phyloP scores from a whole-genome alignment of 1,140 invertebrate genomes.

The Lucilia cuprina region DNA sequence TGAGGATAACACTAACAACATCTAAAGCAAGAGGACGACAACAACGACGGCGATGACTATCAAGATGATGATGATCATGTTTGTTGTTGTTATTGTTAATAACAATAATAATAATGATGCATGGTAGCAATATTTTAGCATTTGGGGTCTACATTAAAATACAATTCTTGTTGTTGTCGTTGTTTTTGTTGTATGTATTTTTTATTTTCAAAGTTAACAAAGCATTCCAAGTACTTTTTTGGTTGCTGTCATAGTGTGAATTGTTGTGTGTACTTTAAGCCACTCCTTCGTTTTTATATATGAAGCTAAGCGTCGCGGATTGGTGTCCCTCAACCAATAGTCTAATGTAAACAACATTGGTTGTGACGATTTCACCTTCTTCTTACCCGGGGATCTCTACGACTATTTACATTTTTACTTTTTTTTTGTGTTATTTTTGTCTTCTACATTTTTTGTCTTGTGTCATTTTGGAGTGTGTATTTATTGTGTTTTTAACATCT shows the following conservation, averaged over 20 bases:
- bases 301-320: constrained; percentile 43
- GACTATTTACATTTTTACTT: background rate
- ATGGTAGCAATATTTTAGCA: background rate
- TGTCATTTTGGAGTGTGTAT: background rate
- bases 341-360: constrained; percentile 38
- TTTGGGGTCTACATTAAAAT: background rate
- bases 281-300: constrained; percentile 54
- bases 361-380: background rate
- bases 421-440: background rate
- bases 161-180: no score
- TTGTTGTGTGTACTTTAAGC: constrained; percentile 63
- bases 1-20: background rate
- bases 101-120: background rate
- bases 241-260: constrained; percentile 51
- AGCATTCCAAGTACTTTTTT: constrained; percentile 13
- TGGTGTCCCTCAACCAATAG: constrained; percentile 44
- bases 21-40: background rate
- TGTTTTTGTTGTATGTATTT: background rate
- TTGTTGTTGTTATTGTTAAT: no score
- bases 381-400: background rate
- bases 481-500: background rate
- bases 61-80: background rate
- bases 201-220: background rate
- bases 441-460: background rate
- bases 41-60: background rate